Evolutionary conservation across 2,797 vertebrate genomes (phyloP).

Genomic region (Etheostoma nigrum): DNA sequence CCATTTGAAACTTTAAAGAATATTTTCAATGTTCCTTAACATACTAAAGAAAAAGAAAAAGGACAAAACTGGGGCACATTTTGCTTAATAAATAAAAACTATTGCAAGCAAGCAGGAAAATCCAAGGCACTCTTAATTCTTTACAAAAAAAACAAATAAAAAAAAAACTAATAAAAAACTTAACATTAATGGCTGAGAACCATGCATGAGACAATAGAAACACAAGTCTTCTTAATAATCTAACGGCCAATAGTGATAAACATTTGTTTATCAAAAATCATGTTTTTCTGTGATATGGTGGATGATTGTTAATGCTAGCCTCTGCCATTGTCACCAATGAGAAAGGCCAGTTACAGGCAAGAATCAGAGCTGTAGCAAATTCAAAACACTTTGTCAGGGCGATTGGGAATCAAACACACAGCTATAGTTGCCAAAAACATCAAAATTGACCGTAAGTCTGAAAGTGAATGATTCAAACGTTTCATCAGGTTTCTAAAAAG

Average conservation of each 20-base stretch:
- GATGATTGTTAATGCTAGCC: conserved; percentile 6
- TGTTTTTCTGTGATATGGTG: neutral
- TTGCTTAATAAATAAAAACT: neutral
- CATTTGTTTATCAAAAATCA: neutral
- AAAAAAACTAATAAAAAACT: no score
- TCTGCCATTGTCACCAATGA: conserved; percentile 7
- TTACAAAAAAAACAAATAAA: neutral
- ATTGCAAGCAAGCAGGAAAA: neutral
- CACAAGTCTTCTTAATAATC: neutral
- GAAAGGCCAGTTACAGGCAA: neutral
- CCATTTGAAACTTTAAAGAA: conserved; percentile 19
- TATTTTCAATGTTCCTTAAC: neutral
- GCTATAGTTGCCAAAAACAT: neutral
- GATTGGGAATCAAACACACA: neutral
- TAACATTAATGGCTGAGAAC: neutral
- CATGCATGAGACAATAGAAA: neutral
- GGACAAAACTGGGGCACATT: neutral
- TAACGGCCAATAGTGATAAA: neutral
- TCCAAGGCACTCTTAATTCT: neutral
- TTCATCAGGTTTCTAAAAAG: conserved; percentile 19
- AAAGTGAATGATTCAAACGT: conserved; percentile 11
- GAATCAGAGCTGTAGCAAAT: neutral
- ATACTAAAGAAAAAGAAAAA: neutral
- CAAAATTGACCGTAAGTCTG: neutral
- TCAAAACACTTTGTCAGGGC: neutral